These are phyloP conservation scores for Thyatira batis DNA, from an alignment of 2,888 invertebrate genomes.

Conservation along the genomic window DNA sequence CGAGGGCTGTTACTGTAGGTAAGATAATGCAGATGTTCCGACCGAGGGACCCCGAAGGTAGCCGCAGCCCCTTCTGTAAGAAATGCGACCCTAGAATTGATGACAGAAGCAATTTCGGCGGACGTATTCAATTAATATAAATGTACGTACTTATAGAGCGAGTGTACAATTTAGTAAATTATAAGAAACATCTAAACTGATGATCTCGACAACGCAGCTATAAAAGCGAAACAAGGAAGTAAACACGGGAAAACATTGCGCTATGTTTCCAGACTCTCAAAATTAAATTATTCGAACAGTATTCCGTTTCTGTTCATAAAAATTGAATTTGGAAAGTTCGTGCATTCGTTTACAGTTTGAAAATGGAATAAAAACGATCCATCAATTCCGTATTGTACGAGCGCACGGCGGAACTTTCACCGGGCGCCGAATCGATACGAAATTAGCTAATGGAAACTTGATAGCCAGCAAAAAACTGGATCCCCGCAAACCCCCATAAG, in stretches of 20 bases:
- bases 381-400: slow-evolving; percentile 59
- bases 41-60: slow-evolving; percentile 39
- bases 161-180: slow-evolving; percentile 3
- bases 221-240: slow-evolving; percentile 9
- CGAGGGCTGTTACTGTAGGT: slow-evolving; percentile 62
- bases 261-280: slow-evolving; percentile 31
- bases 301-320: slow-evolving; percentile 56
- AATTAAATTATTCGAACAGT: slow-evolving; percentile 57
- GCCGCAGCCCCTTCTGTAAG: slow-evolving; percentile 36
- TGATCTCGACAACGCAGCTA: slow-evolving; percentile 1
- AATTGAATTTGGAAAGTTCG: slow-evolving; percentile 65
- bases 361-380: slow-evolving; percentile 73
- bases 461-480: slow-evolving; percentile 75
- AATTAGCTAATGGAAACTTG: slow-evolving; percentile 82
- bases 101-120: slow-evolving; percentile 71
- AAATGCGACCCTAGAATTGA: slow-evolving; percentile 51
- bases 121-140: slow-evolving; percentile 76
- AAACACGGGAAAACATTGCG: slow-evolving; percentile 15
- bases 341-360: slow-evolving; percentile 57
- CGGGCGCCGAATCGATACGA: slow-evolving; percentile 67
- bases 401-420: slow-evolving; percentile 58
- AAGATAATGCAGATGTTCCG: slow-evolving; percentile 77
- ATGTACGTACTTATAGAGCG: slow-evolving; percentile 37
- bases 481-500: slow-evolving; percentile 66
- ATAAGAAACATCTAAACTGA: slow-evolving; percentile 13